Base-by-base conservation (phyloP, 2,113 vertebrate genomes). In the Alethe castanea region DNA sequence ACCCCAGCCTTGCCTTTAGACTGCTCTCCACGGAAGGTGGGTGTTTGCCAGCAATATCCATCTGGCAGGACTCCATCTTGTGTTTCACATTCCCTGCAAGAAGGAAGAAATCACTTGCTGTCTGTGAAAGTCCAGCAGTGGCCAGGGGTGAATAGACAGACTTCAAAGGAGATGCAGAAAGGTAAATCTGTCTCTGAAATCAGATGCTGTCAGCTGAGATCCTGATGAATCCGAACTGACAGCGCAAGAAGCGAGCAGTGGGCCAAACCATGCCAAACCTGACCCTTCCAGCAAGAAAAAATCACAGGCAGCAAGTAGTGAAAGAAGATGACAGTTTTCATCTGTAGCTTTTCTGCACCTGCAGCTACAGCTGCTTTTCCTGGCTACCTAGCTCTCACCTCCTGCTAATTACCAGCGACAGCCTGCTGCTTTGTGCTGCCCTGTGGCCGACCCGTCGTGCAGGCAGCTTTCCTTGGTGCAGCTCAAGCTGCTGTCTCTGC, bases 401-500 rank as follows among this genome's bases (percentile, higher is more conserved):
- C 96, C 87, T 50, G 60, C 52, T 91, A 86, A 87, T 93, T 92
- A 96, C 85, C 86, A 69, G 6, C 59, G 94, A 92, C 95, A 93
- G 86, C 94, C 72, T 64, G 93, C 95, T 91, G 88, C 88, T 95
- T 84, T 48, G 52, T 42, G 77, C 77, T 95, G 96, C 94, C 97
- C 95, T n/a, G 48, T 86, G 76, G 92, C 91, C 56, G 29, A 81
- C 86, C 92, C 29, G 1, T 19, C 18, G 4, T 23, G 40, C 40
- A n/a, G 72, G 71, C 72, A 35, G 82, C 56, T 33, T 76, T 56
- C 80, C 66, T 52, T 9, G 31, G 48, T 33, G 60, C 4, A 69
- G 78, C 85, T 80, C 47, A 28, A 64, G 89, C 91, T 53, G 80
- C 60, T 86, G 84, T 26, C 71, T 86, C 24, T n/a, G 82, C 65